Percentiles rank a stretch among this genome's conserved stretches.
Conservation (phyloP, 2,113 vertebrate species). For the Catharus fuscescens region DNA sequence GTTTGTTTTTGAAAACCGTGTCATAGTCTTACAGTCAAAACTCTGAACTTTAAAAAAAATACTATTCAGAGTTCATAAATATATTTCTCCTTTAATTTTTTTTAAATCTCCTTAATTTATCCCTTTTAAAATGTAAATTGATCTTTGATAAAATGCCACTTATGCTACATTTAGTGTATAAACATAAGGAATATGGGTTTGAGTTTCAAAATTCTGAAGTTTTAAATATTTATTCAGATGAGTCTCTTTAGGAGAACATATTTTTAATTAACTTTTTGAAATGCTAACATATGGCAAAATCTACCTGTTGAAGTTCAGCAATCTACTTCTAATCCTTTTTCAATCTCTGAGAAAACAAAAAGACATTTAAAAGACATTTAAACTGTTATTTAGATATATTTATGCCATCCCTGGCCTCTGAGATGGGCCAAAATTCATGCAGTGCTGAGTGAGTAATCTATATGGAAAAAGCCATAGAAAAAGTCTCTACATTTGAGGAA, state of each 20-base stretch:
- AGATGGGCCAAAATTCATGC: not conserved
- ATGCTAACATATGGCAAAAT: not conserved
- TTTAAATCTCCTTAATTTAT: not conserved
- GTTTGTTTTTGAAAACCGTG: not conserved
- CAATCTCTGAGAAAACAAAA: not conserved
- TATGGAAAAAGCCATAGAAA: not conserved
- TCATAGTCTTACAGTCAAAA: not conserved
- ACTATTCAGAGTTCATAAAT: not conserved
- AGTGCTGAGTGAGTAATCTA: not conserved
- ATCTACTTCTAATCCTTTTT: not conserved
- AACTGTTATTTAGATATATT: not conserved
- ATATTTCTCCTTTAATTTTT: not conserved
- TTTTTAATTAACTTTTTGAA: not conserved
- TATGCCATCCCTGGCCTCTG: not conserved
- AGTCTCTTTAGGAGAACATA: not conserved
- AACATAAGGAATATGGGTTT: not conserved
- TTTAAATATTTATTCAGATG: not conserved
- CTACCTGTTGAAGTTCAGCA: not conserved
- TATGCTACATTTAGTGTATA: not conserved
- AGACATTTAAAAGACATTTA: not conserved
- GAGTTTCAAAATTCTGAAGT: not conserved
- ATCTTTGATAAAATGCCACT: not conserved
- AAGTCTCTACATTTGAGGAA: not conserved
- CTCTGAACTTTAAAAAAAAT: not conserved
- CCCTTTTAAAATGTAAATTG: not conserved